A percentile compares a stretch with the other conserved stretches of the same genome.
Conservation (phyloP, 1,140 invertebrate species). For the Grapholita molesta region DNA sequence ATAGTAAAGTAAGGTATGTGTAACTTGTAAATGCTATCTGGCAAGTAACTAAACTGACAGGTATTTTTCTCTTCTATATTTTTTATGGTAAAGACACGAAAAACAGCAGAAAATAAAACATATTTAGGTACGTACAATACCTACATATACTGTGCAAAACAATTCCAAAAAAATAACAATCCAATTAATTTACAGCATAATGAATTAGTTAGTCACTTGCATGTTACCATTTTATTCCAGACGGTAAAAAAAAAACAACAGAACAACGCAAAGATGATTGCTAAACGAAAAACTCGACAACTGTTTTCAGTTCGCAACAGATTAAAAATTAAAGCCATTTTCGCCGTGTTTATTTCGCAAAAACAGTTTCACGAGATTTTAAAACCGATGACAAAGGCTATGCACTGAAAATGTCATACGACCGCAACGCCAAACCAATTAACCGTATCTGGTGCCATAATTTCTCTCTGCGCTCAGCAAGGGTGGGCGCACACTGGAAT, state of each 20-base stretch:
- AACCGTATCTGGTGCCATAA: conserved; percentile 69
- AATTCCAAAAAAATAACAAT: too few relatives aligned
- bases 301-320: neutral
- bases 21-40: too few relatives aligned
- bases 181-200: neutral
- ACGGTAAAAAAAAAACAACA: neutral
- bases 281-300: neutral
- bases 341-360: conserved; percentile 41
- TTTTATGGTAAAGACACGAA: too few relatives aligned
- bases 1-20: too few relatives aligned
- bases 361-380: conserved; percentile 48
- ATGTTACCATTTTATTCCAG: neutral
- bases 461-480: conserved; percentile 45
- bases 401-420: conserved; percentile 68
- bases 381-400: conserved; percentile 70
- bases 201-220: neutral
- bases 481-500: conserved; percentile 34
- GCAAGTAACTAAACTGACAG: too few relatives aligned
- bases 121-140: too few relatives aligned
- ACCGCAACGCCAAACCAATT: conserved; percentile 73
- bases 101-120: too few relatives aligned
- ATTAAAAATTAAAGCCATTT: neutral
- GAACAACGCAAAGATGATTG: neutral
- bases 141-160: too few relatives aligned
- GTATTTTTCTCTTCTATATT: too few relatives aligned